A percentile compares a stretch with the other conserved stretches of the same genome.
Conservation (phyloP, 1,140 invertebrate species). For the Pygmarrhopalites habei region DNA sequence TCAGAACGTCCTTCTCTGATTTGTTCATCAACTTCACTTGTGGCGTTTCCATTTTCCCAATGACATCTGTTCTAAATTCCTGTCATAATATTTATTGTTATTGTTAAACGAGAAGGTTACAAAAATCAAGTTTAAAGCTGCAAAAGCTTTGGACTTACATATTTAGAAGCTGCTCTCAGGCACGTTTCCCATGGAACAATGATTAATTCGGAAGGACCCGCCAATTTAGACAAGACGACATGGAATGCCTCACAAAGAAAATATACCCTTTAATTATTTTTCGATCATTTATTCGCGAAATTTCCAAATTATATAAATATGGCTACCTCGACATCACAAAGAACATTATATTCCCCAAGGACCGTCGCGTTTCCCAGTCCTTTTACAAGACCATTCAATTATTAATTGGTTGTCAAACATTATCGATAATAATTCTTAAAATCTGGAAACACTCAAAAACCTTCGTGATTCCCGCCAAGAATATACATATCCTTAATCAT, state of each 20-base stretch:
- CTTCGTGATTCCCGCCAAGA: constrained; percentile 69
- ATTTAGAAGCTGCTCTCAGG: constrained; percentile 22
- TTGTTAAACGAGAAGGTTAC: too few species aligned
- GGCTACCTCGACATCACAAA: constrained; percentile 69
- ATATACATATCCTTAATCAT: constrained; percentile 58
- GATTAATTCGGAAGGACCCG: constrained; percentile 49
- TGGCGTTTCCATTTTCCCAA: constrained; percentile 45
- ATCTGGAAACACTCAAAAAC: too few species aligned
- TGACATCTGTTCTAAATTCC: constrained; percentile 51
- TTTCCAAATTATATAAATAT: too few species aligned
- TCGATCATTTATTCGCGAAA: too few species aligned
- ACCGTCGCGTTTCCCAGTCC: constrained; percentile 17
- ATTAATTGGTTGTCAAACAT: too few species aligned
- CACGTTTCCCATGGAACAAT: constrained; percentile 60
- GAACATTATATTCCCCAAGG: constrained; percentile 73
- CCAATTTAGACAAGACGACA: constrained; percentile 55
- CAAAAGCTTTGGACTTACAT: too few species aligned
- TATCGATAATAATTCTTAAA: too few species aligned
- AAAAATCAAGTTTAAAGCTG: too few species aligned
- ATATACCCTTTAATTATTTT: too few species aligned
- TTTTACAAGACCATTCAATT: neutral
- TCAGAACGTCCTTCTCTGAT: constrained; percentile 48
- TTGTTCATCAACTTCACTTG: constrained; percentile 49
- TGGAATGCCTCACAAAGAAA: too few species aligned
- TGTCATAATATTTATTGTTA: too few species aligned